Evolutionary conservation across 2,888 invertebrate species (phyloP), one percentile per base, ranked within the genome.

Genomic region (Acleris literana): DNA sequence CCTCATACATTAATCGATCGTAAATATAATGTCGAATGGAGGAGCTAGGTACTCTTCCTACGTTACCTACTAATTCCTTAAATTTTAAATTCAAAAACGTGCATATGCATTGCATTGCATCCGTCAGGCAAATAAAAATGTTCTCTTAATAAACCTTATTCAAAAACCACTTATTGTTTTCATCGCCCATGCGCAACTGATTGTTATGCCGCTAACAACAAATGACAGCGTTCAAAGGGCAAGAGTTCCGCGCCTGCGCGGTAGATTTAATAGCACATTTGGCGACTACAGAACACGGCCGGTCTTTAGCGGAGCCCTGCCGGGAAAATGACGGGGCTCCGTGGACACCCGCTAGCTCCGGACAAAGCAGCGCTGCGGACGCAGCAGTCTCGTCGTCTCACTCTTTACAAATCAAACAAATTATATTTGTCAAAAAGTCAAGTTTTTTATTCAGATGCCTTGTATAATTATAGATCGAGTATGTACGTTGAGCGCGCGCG

Each of bases 331-430:
- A 86, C 88, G 85, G 91, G 91, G 89, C 82, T 74, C 84, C 88
- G 74, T 70, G 91, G 87, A 84, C 89, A 79, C 92, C 92, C 91
- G 90, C 83, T 84, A 85, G 79, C 81, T 69, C 68, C 84, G 83
- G 80, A 92, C 92, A 92, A 92, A 85, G 81, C 73, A 70, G 74
- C 72, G 79, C 76, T 76, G 77, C 80, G 80, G 78, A 74, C 82
- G 78, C 75, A 80, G 83, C 84, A 83, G 79, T 78, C 83, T 68
- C 73, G 76, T 76, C 85, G 78, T 88, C 89, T 88, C 87, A 85
- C 81, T 86, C 89, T 85, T 85, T 88, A 90, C 88, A 92, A 91
- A 89, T 90, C 89, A 90, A 88, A 90, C 89, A 90, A 90, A 91
- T 91, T 91, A 88, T 90, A 87, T 88, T 88, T 87, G 83, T 86